Percentiles rank a stretch among this genome's conserved stretches.
phyloP scores from a whole-genome alignment of 1,140 invertebrate genomes.

The Drosophila sechellia region DNA sequence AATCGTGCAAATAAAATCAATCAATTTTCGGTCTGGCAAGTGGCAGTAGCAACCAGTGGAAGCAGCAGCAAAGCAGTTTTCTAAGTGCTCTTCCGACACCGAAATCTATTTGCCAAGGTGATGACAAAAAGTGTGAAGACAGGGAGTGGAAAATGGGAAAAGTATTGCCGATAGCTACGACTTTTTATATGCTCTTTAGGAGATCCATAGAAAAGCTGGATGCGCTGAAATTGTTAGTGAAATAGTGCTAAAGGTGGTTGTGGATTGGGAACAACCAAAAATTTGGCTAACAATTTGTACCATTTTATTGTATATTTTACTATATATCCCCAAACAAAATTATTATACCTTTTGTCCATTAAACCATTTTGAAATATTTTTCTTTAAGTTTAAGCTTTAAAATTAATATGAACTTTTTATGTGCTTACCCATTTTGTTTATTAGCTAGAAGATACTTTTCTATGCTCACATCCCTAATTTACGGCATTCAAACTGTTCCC shows the following conservation, averaged over 20 bases:
- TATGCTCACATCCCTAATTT: background rate
- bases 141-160: slow-evolving; percentile 2
- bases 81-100: slow-evolving; percentile 73
- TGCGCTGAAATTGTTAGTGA: background rate
- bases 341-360: no score
- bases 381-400: no score
- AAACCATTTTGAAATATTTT: no score
- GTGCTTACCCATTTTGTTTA: no score
- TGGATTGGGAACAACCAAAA: background rate
- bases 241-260: background rate
- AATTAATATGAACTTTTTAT: no score
- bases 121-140: slow-evolving; percentile 53
- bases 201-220: background rate
- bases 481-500: background rate
- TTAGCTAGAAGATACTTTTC: no score
- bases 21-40: slow-evolving; percentile 70
- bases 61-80: slow-evolving; percentile 32
- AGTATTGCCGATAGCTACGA: background rate
- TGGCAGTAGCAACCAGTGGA: slow-evolving; percentile 28
- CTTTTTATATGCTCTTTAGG: background rate
- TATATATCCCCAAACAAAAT: background rate
- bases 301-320: background rate
- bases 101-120: slow-evolving; percentile 77
- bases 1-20: slow-evolving; percentile 76
- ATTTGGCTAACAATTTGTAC: background rate